Percentiles rank a stretch among this genome's conserved stretches.
These are phyloP conservation scores for Zeus faber DNA, from an alignment of 2,113 vertebrate genomes.

Conservation along the genomic window DNA sequence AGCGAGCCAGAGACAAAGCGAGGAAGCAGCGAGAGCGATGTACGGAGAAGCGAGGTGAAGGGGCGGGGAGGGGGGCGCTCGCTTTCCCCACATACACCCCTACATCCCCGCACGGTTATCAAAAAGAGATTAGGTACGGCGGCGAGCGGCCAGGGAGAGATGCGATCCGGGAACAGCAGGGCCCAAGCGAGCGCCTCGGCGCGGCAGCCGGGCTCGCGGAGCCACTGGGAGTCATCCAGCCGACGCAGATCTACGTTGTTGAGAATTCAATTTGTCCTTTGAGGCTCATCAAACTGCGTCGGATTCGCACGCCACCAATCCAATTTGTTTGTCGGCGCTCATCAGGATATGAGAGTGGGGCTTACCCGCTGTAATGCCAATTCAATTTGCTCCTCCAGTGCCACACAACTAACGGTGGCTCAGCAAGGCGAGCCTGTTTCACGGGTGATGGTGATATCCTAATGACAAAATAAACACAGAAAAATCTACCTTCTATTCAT, in stretches of 20 bases:
- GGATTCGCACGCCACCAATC: slow-evolving; percentile 77
- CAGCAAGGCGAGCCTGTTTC: slow-evolving; percentile 35
- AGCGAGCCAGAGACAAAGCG: neutral
- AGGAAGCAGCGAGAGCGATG: slow-evolving; percentile 29
- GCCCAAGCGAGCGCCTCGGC: slow-evolving; percentile 71
- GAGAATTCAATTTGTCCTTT: slow-evolving; percentile 87
- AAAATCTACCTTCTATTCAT: slow-evolving; percentile 36
- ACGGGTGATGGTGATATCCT: slow-evolving; percentile 28
- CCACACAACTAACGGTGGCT: slow-evolving; percentile 58
- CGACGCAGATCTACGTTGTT: slow-evolving; percentile 83
- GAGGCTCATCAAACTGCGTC: slow-evolving; percentile 68
- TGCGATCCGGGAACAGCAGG: slow-evolving; percentile 66
- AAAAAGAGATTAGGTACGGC: slow-evolving; percentile 74
- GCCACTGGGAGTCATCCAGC: slow-evolving; percentile 70
- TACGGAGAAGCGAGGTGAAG: slow-evolving; percentile 2
- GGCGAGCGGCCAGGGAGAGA: slow-evolving; percentile 79
- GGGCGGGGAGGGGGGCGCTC: slow-evolving; percentile 27
- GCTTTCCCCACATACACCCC: slow-evolving; percentile 61
- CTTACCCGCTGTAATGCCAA: slow-evolving; percentile 70
- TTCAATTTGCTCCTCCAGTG: slow-evolving; percentile 87
- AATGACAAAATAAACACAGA: slow-evolving; percentile 60
- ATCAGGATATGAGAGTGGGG: slow-evolving; percentile 51
- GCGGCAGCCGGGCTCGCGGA: slow-evolving; percentile 50
- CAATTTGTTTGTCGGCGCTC: slow-evolving; percentile 81
- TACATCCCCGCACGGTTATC: slow-evolving; percentile 77